A percentile compares a stretch with the other conserved stretches of the same genome.
Conservation (phyloP, 2,888 invertebrate genomes). For the Ichneumoninae sp. region DNA sequence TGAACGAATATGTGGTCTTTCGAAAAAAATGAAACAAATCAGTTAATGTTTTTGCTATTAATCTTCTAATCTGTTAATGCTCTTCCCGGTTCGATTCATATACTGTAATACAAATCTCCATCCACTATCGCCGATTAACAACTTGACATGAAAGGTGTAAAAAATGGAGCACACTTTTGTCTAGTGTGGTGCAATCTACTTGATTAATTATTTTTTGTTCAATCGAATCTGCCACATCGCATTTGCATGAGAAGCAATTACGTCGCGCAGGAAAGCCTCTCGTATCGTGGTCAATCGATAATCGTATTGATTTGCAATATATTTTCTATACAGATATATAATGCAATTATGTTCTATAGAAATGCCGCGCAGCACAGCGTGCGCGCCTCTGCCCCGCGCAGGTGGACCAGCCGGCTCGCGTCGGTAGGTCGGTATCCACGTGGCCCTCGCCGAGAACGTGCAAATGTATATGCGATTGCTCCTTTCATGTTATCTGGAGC, state of each 20-base stretch:
- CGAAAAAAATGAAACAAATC: too few relatives aligned
- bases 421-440: slow-evolving; percentile 1
- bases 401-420: not conserved
- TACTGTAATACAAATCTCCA: too few relatives aligned
- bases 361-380: not conserved
- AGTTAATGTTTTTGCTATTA: too few relatives aligned
- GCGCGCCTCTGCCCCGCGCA: not conserved
- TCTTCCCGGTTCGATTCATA: too few relatives aligned
- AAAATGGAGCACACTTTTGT: not conserved
- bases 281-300: not conserved
- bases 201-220: not conserved
- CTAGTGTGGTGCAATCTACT: not conserved
- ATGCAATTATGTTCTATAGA: not conserved
- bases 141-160: not conserved
- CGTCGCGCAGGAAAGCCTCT: not conserved
- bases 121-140: too few relatives aligned
- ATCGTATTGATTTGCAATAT: not conserved
- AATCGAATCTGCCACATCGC: not conserved
- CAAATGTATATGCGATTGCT: not conserved
- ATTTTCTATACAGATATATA: not conserved
- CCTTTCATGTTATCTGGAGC: not conserved
- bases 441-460: not conserved
- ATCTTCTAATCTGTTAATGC: too few relatives aligned
- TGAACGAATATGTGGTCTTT: too few relatives aligned
- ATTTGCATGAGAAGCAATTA: not conserved